Evolutionary conservation across 2,797 vertebrate genomes (phyloP).

Genomic region (Stomatorhinus walkeri): DNA sequence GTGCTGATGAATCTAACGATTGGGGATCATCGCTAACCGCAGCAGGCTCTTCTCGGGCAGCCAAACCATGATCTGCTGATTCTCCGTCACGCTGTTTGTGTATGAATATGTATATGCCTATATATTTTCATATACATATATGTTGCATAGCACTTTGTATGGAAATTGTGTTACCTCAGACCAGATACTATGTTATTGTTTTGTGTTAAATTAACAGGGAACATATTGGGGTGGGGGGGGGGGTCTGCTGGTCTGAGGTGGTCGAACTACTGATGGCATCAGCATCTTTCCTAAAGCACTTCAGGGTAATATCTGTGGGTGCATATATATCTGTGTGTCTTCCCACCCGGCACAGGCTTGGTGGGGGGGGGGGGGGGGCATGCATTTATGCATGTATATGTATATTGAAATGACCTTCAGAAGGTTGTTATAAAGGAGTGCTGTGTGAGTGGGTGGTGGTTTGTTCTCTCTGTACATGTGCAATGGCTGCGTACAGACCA

Average conservation of each 20-base stretch:
- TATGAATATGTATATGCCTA: not conserved
- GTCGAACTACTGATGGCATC: not conserved
- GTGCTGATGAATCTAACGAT: not conserved
- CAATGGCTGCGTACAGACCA: not conserved
- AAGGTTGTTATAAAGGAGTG: not conserved
- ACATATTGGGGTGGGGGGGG: not conserved
- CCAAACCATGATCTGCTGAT: not conserved
- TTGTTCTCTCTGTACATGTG: slow-evolving; percentile 9
- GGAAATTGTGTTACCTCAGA: not conserved
- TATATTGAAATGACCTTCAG: slow-evolving; percentile 4
- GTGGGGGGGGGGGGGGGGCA: not conserved
- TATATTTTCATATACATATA: not conserved
- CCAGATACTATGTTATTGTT: not conserved
- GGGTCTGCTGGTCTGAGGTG: not conserved
- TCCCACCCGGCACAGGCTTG: not conserved
- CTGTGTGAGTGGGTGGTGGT: not conserved
- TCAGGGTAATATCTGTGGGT: not conserved
- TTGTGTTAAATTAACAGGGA: not conserved
- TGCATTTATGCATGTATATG: not conserved
- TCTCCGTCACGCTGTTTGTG: not conserved
- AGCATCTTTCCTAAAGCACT: not conserved
- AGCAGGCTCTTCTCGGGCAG: not conserved
- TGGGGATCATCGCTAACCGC: not conserved
- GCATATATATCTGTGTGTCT: not conserved
- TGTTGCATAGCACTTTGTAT: not conserved